Conservation (phyloP, 2,888 invertebrate genomes). For the Plebejus anna region DNA sequence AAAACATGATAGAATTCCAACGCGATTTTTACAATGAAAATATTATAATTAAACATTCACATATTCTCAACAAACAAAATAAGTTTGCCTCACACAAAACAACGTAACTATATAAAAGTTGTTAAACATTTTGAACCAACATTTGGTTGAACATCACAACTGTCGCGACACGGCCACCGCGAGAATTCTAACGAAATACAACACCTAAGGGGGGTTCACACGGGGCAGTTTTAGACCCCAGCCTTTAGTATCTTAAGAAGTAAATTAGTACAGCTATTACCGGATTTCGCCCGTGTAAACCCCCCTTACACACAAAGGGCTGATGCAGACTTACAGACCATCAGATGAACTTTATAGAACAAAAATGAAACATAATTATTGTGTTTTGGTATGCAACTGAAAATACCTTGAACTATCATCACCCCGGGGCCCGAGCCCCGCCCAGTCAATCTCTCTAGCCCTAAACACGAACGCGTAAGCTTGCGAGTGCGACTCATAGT, state of each 20-base stretch:
- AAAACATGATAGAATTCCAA: constrained; percentile 28
- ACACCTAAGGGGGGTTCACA: neutral
- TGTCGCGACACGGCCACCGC: constrained; percentile 15
- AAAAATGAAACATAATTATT: neutral
- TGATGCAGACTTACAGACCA: neutral
- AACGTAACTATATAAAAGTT: constrained; percentile 32
- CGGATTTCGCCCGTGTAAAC: neutral
- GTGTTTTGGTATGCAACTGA: constrained; percentile 9
- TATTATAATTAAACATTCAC: constrained; percentile 23
- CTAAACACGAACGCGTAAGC: constrained; percentile 21
- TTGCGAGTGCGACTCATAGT: constrained; percentile 19
- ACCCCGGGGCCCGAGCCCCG: neutral
- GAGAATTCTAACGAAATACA: constrained; percentile 16
- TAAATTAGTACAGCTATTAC: neutral
- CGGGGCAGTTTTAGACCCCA: neutral
- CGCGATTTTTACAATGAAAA: constrained; percentile 24
- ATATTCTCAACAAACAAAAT: constrained; percentile 25
- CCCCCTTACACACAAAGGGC: neutral
- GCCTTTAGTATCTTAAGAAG: neutral
- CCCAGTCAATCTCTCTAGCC: constrained; percentile 10
- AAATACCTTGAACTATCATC: neutral
- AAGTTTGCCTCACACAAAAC: constrained; percentile 24
- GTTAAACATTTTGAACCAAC: constrained; percentile 40
- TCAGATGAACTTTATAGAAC: neutral
- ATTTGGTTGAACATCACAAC: constrained; percentile 36